These are phyloP conservation scores for Halictus rubicundus DNA, from an alignment of 1,140 invertebrate species.

Conservation along the genomic window DNA sequence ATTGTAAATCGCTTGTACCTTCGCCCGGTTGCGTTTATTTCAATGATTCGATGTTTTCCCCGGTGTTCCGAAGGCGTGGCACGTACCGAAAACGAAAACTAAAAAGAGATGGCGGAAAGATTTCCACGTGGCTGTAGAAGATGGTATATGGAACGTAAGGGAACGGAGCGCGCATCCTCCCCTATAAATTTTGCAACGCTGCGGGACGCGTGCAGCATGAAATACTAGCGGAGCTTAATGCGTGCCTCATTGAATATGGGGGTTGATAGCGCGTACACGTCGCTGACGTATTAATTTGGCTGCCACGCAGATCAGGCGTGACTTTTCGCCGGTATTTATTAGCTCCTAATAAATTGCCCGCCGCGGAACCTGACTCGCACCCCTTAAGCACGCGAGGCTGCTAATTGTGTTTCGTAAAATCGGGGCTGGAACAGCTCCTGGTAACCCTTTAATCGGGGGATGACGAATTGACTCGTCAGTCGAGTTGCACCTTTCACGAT, in stretches of 20 bases:
- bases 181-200: conserved; percentile 29
- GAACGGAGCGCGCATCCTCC: background rate
- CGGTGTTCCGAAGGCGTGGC: background rate
- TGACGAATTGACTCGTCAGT: too few species aligned
- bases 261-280: conserved; percentile 36
- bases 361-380: background rate
- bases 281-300: conserved; percentile 53
- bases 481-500: too few species aligned
- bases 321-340: conserved; percentile 48
- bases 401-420: too few species aligned
- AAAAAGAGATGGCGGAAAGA: background rate
- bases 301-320: conserved; percentile 23
- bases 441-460: too few species aligned
- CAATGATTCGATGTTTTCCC: conserved; percentile 1
- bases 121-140: background rate
- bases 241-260: conserved; percentile 36
- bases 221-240: conserved; percentile 43
- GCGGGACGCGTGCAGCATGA: conserved; percentile 9
- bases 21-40: background rate
- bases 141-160: background rate
- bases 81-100: background rate
- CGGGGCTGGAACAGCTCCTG: too few species aligned
- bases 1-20: background rate
- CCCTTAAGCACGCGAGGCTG: too few species aligned
- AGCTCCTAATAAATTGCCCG: conserved; percentile 24